phyloP scores from a whole-genome alignment of 2,797 vertebrate genomes.

The Iguana delicatissima region DNA sequence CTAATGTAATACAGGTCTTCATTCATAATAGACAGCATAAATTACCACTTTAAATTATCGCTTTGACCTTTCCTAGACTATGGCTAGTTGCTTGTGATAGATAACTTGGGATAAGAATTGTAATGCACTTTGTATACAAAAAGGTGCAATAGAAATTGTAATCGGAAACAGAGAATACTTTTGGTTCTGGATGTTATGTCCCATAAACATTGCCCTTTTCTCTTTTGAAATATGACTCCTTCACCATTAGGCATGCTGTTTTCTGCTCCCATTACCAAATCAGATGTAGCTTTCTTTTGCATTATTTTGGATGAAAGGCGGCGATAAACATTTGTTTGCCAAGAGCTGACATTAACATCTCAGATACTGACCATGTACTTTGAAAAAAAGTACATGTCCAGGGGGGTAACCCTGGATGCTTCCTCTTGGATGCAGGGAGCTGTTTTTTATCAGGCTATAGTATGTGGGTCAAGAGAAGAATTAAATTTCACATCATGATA shows the following conservation, averaged over 20 bases:
- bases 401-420: background rate
- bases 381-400: background rate
- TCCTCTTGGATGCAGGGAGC: background rate
- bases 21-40: slow-evolving; percentile 49
- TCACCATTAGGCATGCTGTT: background rate
- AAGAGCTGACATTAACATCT: background rate
- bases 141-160: slow-evolving; percentile 33
- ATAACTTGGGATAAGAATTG: slow-evolving; percentile 46
- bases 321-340: slow-evolving; percentile 18
- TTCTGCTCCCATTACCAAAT: slow-evolving; percentile 11
- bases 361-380: background rate
- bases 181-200: slow-evolving; percentile 30
- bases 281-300: slow-evolving; percentile 41
- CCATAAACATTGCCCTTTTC: slow-evolving; percentile 43
- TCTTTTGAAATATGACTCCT: slow-evolving; percentile 38
- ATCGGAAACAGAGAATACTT: slow-evolving; percentile 28
- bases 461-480: background rate
- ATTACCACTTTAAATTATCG: slow-evolving; percentile 50
- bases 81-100: slow-evolving; percentile 43
- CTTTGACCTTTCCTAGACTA: slow-evolving; percentile 45
- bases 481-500: background rate
- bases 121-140: slow-evolving; percentile 41
- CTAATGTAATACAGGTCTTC: slow-evolving; percentile 24
- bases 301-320: slow-evolving; percentile 14
- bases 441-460: background rate